Evolutionary conservation across 2,113 vertebrate species (phyloP).

Genomic region (Mustelus asterias): DNA sequence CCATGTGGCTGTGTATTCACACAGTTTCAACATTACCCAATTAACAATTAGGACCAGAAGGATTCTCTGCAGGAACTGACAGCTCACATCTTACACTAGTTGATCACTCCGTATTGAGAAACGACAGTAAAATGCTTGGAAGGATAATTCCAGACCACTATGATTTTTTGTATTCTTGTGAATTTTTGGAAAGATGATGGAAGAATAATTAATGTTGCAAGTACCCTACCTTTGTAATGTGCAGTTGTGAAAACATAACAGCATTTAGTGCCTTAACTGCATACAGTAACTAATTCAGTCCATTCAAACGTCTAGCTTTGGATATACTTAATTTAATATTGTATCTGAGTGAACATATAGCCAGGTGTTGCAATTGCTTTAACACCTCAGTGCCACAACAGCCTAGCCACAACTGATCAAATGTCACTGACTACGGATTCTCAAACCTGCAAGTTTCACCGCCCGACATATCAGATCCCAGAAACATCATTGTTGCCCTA

Average conservation of each 20-base stretch:
- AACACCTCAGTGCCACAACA: background rate
- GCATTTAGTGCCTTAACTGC: background rate
- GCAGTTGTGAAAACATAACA: background rate
- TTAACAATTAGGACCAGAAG: background rate
- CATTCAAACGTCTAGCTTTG: background rate
- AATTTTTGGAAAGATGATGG: background rate
- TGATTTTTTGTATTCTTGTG: background rate
- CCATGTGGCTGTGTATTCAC: background rate
- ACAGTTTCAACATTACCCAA: background rate
- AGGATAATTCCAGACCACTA: background rate
- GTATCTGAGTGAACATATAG: background rate
- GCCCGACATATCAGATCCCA: background rate
- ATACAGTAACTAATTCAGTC: background rate
- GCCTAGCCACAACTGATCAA: background rate
- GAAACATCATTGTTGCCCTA: background rate
- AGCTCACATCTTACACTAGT: background rate
- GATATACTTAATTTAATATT: background rate
- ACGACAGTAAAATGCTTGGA: background rate
- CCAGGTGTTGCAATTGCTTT: background rate
- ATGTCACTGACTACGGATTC: background rate
- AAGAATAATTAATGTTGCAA: background rate
- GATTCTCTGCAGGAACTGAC: background rate
- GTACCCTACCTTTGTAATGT: background rate
- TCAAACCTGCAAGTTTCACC: background rate
- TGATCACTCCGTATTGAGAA: background rate